Conservation (phyloP, 2,113 vertebrate genomes). For the Rhagologus leucostigma region DNA sequence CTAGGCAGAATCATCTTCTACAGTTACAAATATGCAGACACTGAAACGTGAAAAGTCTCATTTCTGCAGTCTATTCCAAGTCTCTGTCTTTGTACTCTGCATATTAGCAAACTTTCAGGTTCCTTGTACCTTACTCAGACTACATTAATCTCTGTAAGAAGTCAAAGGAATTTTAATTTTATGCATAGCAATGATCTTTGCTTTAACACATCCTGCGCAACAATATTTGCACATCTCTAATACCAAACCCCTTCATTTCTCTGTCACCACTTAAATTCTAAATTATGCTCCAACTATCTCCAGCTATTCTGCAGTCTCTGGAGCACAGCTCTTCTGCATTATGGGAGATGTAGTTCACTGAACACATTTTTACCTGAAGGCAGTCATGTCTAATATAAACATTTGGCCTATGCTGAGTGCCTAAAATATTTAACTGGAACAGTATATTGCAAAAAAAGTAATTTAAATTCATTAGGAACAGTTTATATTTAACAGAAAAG, state of each 20-base stretch:
- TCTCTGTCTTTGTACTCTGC: background rate
- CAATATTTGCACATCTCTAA: constrained; percentile 41
- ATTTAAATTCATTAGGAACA: constrained; percentile 67
- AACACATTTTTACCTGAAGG: constrained; percentile 68
- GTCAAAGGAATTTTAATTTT: constrained; percentile 11
- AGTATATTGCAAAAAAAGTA: background rate
- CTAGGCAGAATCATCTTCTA: background rate
- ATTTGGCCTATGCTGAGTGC: constrained; percentile 11
- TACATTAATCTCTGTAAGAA: background rate
- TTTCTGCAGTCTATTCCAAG: background rate
- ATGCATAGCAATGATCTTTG: background rate
- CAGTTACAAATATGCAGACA: background rate
- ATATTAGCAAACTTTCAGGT: background rate
- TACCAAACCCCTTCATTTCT: constrained; percentile 26
- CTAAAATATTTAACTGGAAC: constrained; percentile 56
- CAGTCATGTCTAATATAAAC: constrained; percentile 61
- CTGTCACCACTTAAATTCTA: constrained; percentile 51
- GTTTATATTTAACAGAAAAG: constrained; percentile 38
- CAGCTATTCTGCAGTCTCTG: constrained; percentile 34
- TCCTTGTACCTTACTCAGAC: background rate
- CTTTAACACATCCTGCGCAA: background rate
- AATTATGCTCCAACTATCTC: constrained; percentile 11
- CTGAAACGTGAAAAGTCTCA: background rate
- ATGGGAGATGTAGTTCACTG: constrained; percentile 57
- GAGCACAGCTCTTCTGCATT: constrained; percentile 55